Evolutionary conservation across 2,113 vertebrate genomes (phyloP).

Genomic region (Pampusana beccarii): DNA sequence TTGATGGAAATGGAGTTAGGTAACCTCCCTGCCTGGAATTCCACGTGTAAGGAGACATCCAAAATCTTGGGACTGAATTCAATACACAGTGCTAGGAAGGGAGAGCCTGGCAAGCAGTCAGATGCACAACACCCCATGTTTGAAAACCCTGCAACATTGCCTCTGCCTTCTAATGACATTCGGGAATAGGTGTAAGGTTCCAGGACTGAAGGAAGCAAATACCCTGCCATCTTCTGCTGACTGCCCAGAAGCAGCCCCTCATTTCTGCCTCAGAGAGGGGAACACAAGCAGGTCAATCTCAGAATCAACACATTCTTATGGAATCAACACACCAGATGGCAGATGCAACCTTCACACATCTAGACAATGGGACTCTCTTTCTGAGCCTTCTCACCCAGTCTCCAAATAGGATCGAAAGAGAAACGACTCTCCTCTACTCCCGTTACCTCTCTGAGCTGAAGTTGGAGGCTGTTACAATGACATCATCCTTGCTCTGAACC

Average conservation of each 20-base stretch:
- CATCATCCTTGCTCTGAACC: conserved; percentile 97
- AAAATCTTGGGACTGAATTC: conserved; percentile 28
- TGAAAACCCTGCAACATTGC: background rate
- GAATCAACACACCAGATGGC: conserved; percentile 34
- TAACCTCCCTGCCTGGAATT: background rate
- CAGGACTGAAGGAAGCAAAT: background rate
- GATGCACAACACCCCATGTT: background rate
- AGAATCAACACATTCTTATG: conserved; percentile 3
- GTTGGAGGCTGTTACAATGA: conserved; percentile 97
- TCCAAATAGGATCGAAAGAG: conserved; percentile 37
- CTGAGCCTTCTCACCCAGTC: conserved; percentile 26
- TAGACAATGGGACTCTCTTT: conserved; percentile 18
- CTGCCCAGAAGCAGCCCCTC: conserved; percentile 26
- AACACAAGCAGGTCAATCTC: conserved; percentile 10
- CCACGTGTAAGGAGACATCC: background rate
- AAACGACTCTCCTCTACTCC: conserved; percentile 8
- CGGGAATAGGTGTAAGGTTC: conserved; percentile 2
- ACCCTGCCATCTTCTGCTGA: background rate
- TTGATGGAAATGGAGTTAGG: background rate
- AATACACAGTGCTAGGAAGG: background rate
- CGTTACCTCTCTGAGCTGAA: conserved; percentile 97
- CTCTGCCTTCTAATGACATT: conserved; percentile 7
- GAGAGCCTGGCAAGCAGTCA: conserved; percentile 20
- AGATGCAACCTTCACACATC: conserved; percentile 42
- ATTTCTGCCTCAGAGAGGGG: conserved; percentile 7